Base-by-base conservation (phyloP, 2,888 invertebrate species). In the Drosophila austrosaltans region DNA sequence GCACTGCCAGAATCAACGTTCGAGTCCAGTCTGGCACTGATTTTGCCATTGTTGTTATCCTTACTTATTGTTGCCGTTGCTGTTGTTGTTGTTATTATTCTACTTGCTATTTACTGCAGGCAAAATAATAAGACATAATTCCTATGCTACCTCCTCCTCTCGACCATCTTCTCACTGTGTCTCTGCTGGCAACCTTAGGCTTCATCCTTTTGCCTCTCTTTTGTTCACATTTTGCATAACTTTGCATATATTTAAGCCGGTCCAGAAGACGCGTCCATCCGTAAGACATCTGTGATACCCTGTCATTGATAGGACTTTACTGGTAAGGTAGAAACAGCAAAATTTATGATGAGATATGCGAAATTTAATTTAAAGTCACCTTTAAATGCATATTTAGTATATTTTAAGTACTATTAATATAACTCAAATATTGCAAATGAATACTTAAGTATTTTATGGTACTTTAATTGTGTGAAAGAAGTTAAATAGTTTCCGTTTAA, bases 81-180 rank as follows among this genome's bases (percentile, higher is more conserved):
- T 30, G 30, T 30, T 30, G 30, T 30, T 60, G 30, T 48, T 53
- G 39, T 53, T 53, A 39, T 22, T 56, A 48, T 40, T 62, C 57
- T 32, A 32, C 32, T 28, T 63, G 53, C 70, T 39, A 48, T 57
- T 54, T 56, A 61, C 72, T 72, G 75, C 69, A 68, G 74, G 74
- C 75, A 53, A 74, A 74, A 74, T 75, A 75, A 74, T 74, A 74
- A 74, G 74, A 74, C 69, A 74, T 74, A 74, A 74, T 74, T 74
- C 69, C 74, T 63, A 65, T 65, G 65, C 74, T 68, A 63, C 53
- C 10, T 12, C 32, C 10, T 4, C 10, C 42, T 10, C 12, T 22
- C 28, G 16, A 16, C 16, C 16, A 25, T 12, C 22, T 8, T 10
- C 48, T 16, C 42, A 3, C 42, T 42, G 42, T 39, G 63, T 39